Base-by-base conservation (phyloP, 1,140 invertebrate genomes). In the Ganaspis sp. region DNA sequence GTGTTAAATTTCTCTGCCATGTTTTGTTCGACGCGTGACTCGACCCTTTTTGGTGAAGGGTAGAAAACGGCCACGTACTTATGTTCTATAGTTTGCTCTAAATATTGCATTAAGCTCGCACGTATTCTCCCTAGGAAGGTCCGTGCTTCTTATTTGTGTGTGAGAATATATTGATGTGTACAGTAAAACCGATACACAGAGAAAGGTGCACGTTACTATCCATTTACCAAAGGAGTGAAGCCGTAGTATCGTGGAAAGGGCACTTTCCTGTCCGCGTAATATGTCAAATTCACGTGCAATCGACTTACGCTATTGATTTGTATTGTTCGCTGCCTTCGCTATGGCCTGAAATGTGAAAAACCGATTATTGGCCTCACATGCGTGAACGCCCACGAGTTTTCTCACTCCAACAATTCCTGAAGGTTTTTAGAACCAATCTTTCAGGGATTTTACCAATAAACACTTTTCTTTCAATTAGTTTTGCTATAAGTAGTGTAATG, bases 61-160 rank as follows among this genome's bases (percentile, higher is more conserved):
- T 75, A 70, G 75, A 69, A 49, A 75, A 72, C 64, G 21, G 21
- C 76, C 76, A 76, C 76, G 76, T 76, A 74, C 64, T 76, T 70
- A 37, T 34, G 69, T 70, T 73, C 72, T 76, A 71, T 64, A 79
- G 73, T 81, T 84, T 78, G 23, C 77, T 81, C 77, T 87, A 85
- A 88, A 88, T 88, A 88, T 88, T 87, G 77, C 80, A 88, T 85
- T 86, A 86, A 83, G 79, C 82, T 84, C 77, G 74, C 85, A 84
- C 85, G 83, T 85, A 86, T 83, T 85, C 74, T 64, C 77, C 29
- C 42, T 40, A 12, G 69, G 17, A 81, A 15, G 54, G 54, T 26
- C 21, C 54, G 21, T 26, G 21, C 9, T 29, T 58, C 9, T 21
- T 58, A 23, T 58, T 58, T 26, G 54, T 26, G 12, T 23, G 9